Evolutionary conservation across 2,888 invertebrate genomes (phyloP).

Genomic region (Cheiracanthium punctorium): DNA sequence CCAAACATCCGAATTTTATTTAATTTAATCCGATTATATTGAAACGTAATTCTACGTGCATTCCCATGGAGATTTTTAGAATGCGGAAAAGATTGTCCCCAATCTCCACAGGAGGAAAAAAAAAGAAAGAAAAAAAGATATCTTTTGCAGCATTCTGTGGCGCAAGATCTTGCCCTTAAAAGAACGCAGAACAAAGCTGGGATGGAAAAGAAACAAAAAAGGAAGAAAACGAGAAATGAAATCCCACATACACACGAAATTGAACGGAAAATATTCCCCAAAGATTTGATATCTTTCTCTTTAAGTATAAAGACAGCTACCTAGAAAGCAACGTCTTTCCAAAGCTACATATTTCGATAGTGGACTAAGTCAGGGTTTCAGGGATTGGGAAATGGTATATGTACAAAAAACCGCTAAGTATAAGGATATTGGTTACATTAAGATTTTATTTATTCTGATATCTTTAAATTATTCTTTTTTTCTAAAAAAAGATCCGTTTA

Average conservation of each 20-base stretch:
- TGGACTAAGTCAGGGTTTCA: conserved; percentile 24
- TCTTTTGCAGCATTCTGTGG: conserved; percentile 20
- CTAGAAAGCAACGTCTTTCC: conserved; percentile 24
- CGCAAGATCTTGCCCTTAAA: not conserved
- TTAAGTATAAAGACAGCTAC: conserved; percentile 18
- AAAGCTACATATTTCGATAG: not conserved
- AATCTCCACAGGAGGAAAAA: too few species aligned
- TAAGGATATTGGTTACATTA: too few species aligned
- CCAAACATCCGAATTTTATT: too few species aligned
- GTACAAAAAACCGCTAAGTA: too few species aligned
- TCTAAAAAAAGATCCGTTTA: too few species aligned
- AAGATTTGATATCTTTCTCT: conserved; percentile 54
- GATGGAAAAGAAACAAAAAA: conserved; percentile 5
- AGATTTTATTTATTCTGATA: too few species aligned
- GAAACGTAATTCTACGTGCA: too few species aligned
- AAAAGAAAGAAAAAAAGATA: conserved; percentile 49
- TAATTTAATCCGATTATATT: too few species aligned
- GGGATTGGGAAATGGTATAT: not conserved
- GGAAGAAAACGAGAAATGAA: conserved; percentile 26
- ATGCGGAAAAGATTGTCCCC: not conserved
- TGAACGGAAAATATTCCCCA: conserved; percentile 47
- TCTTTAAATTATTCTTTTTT: too few species aligned
- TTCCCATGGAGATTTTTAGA: too few species aligned
- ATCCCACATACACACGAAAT: conserved; percentile 39
- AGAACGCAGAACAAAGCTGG: conserved; percentile 20